Base-by-base conservation (phyloP, 92 coral and sea anemone species). In the Phenganax marumi region DNA sequence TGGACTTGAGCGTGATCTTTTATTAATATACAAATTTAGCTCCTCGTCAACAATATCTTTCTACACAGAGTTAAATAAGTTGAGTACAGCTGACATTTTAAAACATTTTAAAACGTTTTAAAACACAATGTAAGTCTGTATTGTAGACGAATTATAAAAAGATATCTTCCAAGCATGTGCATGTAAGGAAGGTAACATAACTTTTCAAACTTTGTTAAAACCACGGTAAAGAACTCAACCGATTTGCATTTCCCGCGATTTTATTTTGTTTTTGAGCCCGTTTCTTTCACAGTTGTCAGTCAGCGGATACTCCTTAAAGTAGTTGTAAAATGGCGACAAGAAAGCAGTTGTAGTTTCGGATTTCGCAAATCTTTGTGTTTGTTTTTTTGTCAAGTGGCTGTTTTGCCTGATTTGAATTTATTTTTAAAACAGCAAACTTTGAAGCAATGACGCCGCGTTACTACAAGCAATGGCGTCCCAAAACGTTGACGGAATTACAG, bases 201-300 rank as follows among this genome's bases (percentile, higher is more conserved):
- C 6, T 64, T 64, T 64, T 47, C 70, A 64, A 64, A 39, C 26
- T 64, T 64, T 58, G 17, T 58, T 0, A 58, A 58, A 58, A 17
- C 10, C 12, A 22, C 13, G 21, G 7, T 47, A 64, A 64, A 64
- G 14, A 10, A 24, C 14, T 17, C 26, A 62, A 62, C 1, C 0
- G 17, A 64, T 64, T 64, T 64, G 70, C 70, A 64, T 64, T 64
- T 64, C 70, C 46, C 46, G 70, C 70, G 14, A 64, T 64, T 22
- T 64, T 33, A 14, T 64, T 64, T 64, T 64, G 70, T 64, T 64
- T 64, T 10, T 22, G 70, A 64, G 70, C 70, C 70, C 21, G 46
- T 64, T 64, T 64, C 70, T 47, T 43, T 22, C 70, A 47, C 70
- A 64, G 70, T 64, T 64, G 47, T 64, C 26, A 64, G 46, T 64